Evolutionary conservation across 2,113 vertebrate genomes (phyloP), one percentile per base, ranked within the genome.

Genomic region (Pionites leucogaster): DNA sequence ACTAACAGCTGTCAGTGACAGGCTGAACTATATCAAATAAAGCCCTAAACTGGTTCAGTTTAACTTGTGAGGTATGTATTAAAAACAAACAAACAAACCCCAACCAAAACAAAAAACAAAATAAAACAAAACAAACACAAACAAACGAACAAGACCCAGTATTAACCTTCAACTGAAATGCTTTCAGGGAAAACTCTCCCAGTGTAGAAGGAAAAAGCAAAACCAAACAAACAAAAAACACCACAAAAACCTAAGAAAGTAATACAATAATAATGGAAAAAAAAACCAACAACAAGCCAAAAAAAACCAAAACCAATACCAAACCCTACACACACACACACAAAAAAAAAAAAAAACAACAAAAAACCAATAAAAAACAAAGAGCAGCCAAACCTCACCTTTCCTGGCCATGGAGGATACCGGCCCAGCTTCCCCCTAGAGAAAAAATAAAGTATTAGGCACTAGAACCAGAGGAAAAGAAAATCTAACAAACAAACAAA

Each of bases 381-480:
- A 82, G 44, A 70, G 33, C 4, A 8, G 9, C 11, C 31, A 53
- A 81, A 71, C 10, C 98, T 98, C 93, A 99, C 99, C 99, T 99
- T 99, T 96, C 99, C 99, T 8, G 99, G 99, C 99, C 99, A 99
- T 71, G 99, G 99, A 95, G 99, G 99, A 89, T 99, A 99, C 37
- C 99, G 98, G 63, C 99, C 99, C 60, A 99, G 98, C 96, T 99
- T 99, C 33, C 99, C 99, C 99, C 99, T 99, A 90, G 57, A 98
- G 96, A 97, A 92, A 98, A 95, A 77, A 50, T 2, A 93, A 60
- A 91, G 44, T 67, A 86, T 98, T 82, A 98, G 74, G 18, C 53
- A 92, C 55, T 41, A 47, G 55, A 77, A 93, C 7, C 39, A 94
- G 41, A 84, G 14, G 33, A 82, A 92, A 96, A 88, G 33, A 59